Conservation (phyloP, 2,797 vertebrate species). For the Sebastes flavidus region DNA sequence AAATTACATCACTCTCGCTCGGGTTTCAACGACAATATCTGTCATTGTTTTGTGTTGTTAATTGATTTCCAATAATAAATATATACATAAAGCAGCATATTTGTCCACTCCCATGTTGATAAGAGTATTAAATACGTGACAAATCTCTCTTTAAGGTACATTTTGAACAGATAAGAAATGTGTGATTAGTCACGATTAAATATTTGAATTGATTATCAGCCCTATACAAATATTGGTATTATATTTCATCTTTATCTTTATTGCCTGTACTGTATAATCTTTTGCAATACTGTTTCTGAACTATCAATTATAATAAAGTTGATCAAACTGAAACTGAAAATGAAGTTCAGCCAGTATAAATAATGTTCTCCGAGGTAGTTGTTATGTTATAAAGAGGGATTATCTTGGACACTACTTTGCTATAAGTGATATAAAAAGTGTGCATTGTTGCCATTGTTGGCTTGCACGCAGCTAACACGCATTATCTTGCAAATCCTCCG, state of each 20-base stretch:
- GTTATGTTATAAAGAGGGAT: not conserved
- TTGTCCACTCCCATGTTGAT: too few relatives aligned
- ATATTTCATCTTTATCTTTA: not conserved
- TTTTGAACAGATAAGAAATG: too few relatives aligned
- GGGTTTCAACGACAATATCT: too few relatives aligned
- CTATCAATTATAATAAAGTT: not conserved
- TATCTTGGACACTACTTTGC: not conserved
- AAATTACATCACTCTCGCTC: conserved; percentile 50
- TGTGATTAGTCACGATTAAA: too few relatives aligned
- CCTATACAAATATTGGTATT: too few relatives aligned
- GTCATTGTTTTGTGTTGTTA: too few relatives aligned
- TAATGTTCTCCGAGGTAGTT: not conserved
- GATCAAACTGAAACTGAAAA: conserved; percentile 12
- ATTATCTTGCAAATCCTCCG: conserved; percentile 8
- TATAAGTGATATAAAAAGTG: not conserved
- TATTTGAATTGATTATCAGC: too few relatives aligned
- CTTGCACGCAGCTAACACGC: not conserved
- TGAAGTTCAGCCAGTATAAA: not conserved
- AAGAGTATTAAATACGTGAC: too few relatives aligned
- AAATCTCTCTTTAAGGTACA: too few relatives aligned
- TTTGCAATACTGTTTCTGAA: not conserved
- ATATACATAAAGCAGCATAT: too few relatives aligned
- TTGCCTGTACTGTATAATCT: not conserved
- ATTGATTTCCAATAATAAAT: too few relatives aligned
- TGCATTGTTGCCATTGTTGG: not conserved